These are phyloP conservation scores for Craseonycteris thonglongyai DNA, from an alignment of 2,113 vertebrate species.

Conservation along the genomic window DNA sequence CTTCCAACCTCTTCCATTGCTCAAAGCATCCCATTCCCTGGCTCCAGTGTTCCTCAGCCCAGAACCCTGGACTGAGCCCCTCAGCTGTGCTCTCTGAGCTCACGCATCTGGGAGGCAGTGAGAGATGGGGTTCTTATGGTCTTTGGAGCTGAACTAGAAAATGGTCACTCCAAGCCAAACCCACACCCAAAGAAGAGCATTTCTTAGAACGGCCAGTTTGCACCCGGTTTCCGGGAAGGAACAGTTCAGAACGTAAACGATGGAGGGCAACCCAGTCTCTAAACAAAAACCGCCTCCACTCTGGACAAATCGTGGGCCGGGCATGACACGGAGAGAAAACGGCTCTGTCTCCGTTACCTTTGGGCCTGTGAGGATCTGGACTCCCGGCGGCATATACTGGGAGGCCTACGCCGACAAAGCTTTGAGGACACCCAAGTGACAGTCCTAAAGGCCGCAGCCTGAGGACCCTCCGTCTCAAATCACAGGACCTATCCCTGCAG, in stretches of 20 bases:
- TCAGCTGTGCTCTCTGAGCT: background rate
- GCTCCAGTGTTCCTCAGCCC: background rate
- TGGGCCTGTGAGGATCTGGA: background rate
- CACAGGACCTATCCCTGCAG: fast-evolving
- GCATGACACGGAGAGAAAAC: fast-evolving
- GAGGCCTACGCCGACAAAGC: background rate
- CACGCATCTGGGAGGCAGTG: background rate
- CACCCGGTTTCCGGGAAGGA: background rate
- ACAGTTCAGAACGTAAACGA: background rate
- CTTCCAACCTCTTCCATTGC: background rate
- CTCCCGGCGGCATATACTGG: fast-evolving
- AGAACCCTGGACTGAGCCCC: background rate
- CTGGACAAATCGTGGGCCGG: background rate
- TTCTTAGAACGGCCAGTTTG: background rate
- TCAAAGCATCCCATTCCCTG: background rate
- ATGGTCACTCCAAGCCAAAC: background rate
- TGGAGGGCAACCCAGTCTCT: background rate
- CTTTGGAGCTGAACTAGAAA: background rate
- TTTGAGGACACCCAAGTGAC: background rate
- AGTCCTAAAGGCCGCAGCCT: fast-evolving
- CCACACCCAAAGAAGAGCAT: background rate
- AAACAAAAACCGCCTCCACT: background rate
- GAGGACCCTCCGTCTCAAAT: fast-evolving
- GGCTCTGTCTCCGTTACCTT: background rate
- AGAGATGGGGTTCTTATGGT: background rate